Conservation (phyloP, 2,888 invertebrate genomes). For the Erpobdella octoculata region DNA sequence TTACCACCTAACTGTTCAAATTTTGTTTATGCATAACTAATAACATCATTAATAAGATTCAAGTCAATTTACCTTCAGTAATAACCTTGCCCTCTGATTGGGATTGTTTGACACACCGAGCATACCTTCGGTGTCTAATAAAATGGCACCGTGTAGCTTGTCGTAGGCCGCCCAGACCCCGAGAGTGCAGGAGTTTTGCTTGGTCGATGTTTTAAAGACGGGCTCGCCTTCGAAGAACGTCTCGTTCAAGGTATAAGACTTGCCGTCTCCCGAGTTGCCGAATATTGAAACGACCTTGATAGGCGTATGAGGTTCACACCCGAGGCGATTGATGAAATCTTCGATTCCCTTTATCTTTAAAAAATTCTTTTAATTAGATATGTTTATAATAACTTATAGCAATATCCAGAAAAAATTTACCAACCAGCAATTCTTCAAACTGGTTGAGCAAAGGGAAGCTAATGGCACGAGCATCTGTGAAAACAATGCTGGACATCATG, state of each 20-base stretch:
- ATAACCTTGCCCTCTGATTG: constrained; percentile 62
- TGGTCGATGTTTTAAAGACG: constrained; percentile 62
- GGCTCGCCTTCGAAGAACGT: constrained; percentile 62
- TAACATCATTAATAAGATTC: too few species aligned
- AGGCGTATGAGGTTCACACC: constrained; percentile 43
- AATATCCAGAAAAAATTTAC: background rate
- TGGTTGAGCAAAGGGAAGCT: background rate
- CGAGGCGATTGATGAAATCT: constrained; percentile 48
- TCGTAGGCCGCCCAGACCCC: constrained; percentile 73
- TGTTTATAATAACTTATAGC: background rate
- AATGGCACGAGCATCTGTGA: too few species aligned
- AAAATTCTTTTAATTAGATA: background rate
- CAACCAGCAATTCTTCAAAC: background rate
- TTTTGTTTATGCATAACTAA: too few species aligned
- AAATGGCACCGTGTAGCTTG: constrained; percentile 60
- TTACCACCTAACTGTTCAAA: too few species aligned
- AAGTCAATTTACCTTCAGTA: constrained; percentile 60
- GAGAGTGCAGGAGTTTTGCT: constrained; percentile 65
- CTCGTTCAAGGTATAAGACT: constrained; percentile 70
- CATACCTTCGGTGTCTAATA: constrained; percentile 74
- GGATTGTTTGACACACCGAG: constrained; percentile 60
- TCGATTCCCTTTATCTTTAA: constrained; percentile 45
- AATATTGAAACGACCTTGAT: constrained; percentile 72
- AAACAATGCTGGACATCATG: too few species aligned
- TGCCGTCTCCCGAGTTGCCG: constrained; percentile 76